A percentile compares a stretch with the other conserved stretches of the same genome.
Conservation (phyloP, 2,888 invertebrate genomes). For the Drosophila leonis region DNA sequence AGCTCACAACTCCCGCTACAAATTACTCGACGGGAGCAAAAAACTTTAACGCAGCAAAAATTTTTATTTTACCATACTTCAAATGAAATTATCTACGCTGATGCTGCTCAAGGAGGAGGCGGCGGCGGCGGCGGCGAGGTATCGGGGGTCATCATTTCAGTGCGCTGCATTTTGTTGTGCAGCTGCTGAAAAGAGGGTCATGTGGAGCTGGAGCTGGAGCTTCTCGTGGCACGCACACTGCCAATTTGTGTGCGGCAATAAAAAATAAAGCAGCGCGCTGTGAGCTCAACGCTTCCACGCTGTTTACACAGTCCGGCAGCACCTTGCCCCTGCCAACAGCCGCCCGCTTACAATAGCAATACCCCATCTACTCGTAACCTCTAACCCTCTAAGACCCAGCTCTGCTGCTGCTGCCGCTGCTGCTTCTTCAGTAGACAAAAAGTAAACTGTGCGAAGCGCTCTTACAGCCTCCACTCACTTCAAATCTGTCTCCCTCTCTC, state of each 20-base stretch:
- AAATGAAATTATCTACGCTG: conserved; percentile 79
- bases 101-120: conserved; percentile 9
- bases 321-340: conserved; percentile 26
- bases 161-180: conserved; percentile 65
- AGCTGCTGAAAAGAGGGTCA: conserved; percentile 75
- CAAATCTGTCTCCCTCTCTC: conserved; percentile 4
- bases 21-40: conserved; percentile 71
- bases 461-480: conserved; percentile 22
- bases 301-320: conserved; percentile 71
- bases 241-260: conserved; percentile 73
- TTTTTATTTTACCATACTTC: conserved; percentile 76
- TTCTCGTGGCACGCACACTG: conserved; percentile 72
- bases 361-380: conserved; percentile 8
- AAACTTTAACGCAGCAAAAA: conserved; percentile 72
- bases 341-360: conserved; percentile 9
- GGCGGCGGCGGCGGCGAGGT: not conserved
- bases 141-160: conserved; percentile 17
- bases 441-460: conserved; percentile 63
- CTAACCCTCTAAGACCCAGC: conserved; percentile 51
- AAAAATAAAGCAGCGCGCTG: conserved; percentile 59
- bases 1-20: conserved; percentile 54
- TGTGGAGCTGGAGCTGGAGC: conserved; percentile 45
- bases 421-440: conserved; percentile 59
- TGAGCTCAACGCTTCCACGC: conserved; percentile 52
- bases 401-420: conserved; percentile 20